Evolutionary conservation across 2,888 invertebrate genomes (phyloP), one percentile per base, ranked within the genome.

Genomic region (Nomada fucata): DNA sequence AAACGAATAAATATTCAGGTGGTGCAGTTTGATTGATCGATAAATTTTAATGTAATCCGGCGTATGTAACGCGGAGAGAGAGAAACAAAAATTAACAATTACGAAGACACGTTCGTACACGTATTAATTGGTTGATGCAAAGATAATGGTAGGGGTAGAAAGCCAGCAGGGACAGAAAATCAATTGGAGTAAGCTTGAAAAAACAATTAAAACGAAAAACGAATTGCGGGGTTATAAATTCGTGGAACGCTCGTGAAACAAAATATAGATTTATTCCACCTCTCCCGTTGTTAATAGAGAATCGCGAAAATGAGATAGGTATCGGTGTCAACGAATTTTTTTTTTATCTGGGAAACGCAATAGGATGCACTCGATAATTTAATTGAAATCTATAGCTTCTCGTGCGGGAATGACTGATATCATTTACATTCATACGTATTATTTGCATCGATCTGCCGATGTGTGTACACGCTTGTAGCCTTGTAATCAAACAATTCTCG

Each of bases 221-320:
- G 44, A 76, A 64, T 50, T n/a, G 15, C 26, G 20, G 59, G 64
- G 42, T 50, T 44, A 64, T 73, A 76, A 64, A 76, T 73, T 42
- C 76, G 73, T 13, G 64, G 63, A 36, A 64, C 47, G 63, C n/a
- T 64, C 73, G 50, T 18, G 57, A 76, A 76, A 73, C 64, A 52
- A 52, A 76, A 65, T 59, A 73, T 64, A 76, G 72, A 76, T 76
- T 76, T 76, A 76, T 76, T 64, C 36, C 36, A 7, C 36, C 36
- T 36, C 36, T 64, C 23, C 67, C 50, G 2, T 2, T 42, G 75
- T 26, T 76, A 60, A 71, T 76, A 47, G 76, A 47, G 76, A 42
- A 63, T 55, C 75, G 61, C 11, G 61, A 61, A 53, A 44, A 52
- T 23, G 11, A 44, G 18, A 13, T 75, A 26, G 18, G 18, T 75